Conservation (phyloP, 2,113 vertebrate genomes). For the Gopherus flavomarginatus region DNA sequence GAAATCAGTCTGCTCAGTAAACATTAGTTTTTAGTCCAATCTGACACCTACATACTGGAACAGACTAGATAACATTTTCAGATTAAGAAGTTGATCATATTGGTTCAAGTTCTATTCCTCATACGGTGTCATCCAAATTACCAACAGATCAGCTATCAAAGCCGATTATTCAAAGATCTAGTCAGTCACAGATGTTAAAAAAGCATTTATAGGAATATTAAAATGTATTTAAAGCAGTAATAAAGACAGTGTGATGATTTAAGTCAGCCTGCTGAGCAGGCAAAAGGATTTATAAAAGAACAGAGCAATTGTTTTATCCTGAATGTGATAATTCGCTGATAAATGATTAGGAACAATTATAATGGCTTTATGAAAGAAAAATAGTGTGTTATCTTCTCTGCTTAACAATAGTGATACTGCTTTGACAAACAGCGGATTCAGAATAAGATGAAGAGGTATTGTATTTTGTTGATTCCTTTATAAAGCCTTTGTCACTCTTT, state of each 20-base stretch:
- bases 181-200: not conserved
- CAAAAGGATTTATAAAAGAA: not conserved
- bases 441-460: not conserved
- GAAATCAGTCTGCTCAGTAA: not conserved
- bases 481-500: constrained; percentile 31
- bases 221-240: not conserved
- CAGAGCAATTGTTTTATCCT: not conserved
- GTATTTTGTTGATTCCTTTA: not conserved
- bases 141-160: not conserved
- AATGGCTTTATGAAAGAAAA: not conserved
- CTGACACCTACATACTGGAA: not conserved
- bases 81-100: not conserved
- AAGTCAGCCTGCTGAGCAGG: not conserved
- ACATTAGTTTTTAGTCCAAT: not conserved
- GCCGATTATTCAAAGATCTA: not conserved
- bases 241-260: not conserved
- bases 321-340: constrained; percentile 17
- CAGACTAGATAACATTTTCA: not conserved
- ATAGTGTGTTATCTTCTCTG: not conserved
- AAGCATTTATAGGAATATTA: not conserved
- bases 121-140: not conserved
- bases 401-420: not conserved
- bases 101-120: not conserved
- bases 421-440: constrained; percentile 21
- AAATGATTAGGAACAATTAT: constrained; percentile 31